phyloP scores from a whole-genome alignment of 2,797 vertebrate species.

The Varecia variegata region DNA sequence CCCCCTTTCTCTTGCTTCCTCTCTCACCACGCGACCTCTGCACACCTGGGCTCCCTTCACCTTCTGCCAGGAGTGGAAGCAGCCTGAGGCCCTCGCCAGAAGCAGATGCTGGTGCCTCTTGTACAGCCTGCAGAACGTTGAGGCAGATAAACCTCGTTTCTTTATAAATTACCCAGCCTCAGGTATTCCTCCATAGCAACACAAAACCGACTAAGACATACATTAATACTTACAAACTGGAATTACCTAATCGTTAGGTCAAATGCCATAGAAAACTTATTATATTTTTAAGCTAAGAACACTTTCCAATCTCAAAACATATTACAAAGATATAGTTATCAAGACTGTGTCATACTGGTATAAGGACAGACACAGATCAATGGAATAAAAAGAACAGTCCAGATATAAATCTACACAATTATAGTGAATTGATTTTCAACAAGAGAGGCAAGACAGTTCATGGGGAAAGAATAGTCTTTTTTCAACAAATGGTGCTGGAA shows the following conservation, averaged over 20 bases:
- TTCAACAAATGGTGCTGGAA: background rate
- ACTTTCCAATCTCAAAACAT: background rate
- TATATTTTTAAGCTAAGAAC: background rate
- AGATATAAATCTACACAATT: background rate
- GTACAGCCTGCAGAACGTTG: background rate
- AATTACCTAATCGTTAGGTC: background rate
- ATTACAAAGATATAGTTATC: background rate
- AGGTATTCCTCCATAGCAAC: background rate
- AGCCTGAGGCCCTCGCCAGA: background rate
- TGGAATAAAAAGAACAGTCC: background rate
- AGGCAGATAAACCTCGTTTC: background rate
- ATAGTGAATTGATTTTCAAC: background rate
- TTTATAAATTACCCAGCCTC: background rate
- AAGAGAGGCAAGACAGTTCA: background rate
- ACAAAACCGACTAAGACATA: background rate
- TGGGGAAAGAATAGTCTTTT: background rate
- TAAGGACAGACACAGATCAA: background rate
- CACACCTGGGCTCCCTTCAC: background rate
- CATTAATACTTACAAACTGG: background rate
- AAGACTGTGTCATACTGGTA: background rate
- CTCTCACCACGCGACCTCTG: background rate
- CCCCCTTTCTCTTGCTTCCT: background rate
- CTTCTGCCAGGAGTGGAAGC: background rate
- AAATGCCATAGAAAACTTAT: background rate
- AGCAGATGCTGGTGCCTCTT: background rate